Evolutionary conservation across 2,113 vertebrate species (phyloP), one percentile per base, ranked within the genome.

Genomic region (Campylomormyrus tamandua): DNA sequence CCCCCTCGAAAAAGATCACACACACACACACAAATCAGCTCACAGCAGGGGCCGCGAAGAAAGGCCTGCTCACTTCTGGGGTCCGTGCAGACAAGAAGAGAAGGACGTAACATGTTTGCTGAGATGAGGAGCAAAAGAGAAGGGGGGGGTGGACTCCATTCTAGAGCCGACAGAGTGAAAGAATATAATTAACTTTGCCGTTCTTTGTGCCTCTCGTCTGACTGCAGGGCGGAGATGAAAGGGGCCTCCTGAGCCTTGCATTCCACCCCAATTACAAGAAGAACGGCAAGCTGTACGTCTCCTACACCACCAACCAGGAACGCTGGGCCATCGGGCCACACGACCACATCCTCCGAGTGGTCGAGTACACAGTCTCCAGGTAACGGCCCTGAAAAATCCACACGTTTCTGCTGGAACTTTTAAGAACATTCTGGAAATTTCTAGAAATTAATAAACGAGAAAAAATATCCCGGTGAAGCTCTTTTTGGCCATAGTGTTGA

Each of bases 191-290:
- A 99, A 99, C 97, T 97, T 97, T 96, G 96, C 96, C 94, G 97
- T 97, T 97, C 97, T 98, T 98, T 99, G 97, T 99, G 96, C 97
- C 98, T 97, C 96, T 96, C 96, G 96, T 97, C 97, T 98, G 97
- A 98, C 97, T 97, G 97, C 98, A 99, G 98, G 98, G 97, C 94
- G 98, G 98, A 97, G 98, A 99, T 98, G 98, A 99, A 98, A 98
- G 98, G 95, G 98, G 98, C 93, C 96, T 99, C 95, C 96, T 99
- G 96, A 99, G 98, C 97, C 97, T 99, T 96, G 97, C 97, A 98
- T 99, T 99, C 98, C 98, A 99, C 95, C 98, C 98, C 97, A 99
- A 98, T 98, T 99, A 99, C 95, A 99, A 98, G 97, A 98, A 98
- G 97, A 99, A 99, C 96, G 98, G 98, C 96, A 99, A 99, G 96